These are phyloP conservation scores for Seriola rivoliana DNA, from an alignment of 2,113 vertebrate species.

Conservation along the genomic window DNA sequence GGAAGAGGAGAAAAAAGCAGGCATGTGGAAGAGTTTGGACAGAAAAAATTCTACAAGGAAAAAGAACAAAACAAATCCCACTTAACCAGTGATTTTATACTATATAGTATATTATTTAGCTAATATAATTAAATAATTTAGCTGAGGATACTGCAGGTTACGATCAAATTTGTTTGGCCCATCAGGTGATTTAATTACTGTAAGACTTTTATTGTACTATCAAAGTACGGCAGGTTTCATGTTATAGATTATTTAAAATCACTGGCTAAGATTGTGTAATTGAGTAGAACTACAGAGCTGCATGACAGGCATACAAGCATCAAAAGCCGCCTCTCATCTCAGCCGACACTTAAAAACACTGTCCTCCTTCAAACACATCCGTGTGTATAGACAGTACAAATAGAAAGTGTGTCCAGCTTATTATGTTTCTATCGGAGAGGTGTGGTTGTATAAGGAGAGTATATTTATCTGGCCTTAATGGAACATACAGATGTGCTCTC, in stretches of 20 bases:
- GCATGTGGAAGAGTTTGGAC: constrained; percentile 19
- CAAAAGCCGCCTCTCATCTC: constrained; percentile 5
- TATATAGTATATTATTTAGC: not conserved
- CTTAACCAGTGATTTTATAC: constrained; percentile 64
- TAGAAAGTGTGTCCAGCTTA: not conserved
- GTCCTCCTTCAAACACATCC: constrained; percentile 16
- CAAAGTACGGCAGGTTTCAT: not conserved
- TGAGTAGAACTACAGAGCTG: constrained; percentile 3
- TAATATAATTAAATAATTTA: too few species aligned
- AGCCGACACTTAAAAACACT: constrained; percentile 18
- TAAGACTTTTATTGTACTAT: not conserved
- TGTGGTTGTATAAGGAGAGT: not conserved
- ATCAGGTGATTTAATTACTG: not conserved
- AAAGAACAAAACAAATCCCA: constrained; percentile 29
- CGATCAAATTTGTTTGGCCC: not conserved
- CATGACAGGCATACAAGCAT: constrained; percentile 20
- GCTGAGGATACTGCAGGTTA: not conserved
- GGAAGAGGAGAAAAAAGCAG: constrained; percentile 32
- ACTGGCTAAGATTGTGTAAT: constrained; percentile 62
- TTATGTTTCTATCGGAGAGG: not conserved
- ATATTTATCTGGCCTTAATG: not conserved
- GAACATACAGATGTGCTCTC: constrained; percentile 33
- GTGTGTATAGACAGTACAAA: not conserved
- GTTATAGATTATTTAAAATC: constrained; percentile 32
- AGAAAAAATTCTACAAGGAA: constrained; percentile 21